Evolutionary conservation across 1,140 invertebrate genomes (phyloP).

Genomic region (Conus betulinus): DNA sequence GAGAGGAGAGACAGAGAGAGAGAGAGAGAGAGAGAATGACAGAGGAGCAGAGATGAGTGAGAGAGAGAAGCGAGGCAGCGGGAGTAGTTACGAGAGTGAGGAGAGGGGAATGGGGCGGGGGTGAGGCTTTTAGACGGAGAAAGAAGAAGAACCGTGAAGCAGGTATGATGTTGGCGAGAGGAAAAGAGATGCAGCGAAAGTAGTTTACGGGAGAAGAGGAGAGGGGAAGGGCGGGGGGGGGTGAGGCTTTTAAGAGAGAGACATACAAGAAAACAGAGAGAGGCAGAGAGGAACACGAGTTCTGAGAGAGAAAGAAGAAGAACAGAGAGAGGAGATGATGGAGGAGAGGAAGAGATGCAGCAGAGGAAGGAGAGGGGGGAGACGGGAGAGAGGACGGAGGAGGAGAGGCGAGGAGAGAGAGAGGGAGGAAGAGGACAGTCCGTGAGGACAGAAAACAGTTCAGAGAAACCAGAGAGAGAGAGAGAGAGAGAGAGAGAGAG

Average conservation of each 20-base stretch:
- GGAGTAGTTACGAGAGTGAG: not conserved
- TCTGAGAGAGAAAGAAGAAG: too few species aligned
- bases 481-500: constrained; percentile 1
- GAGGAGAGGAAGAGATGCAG: too few species aligned
- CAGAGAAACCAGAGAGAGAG: not conserved
- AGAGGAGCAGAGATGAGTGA: not conserved
- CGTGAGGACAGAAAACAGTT: too few species aligned
- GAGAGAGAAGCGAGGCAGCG: not conserved
- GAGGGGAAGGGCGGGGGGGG: too few species aligned
- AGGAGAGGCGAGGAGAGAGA: not conserved
- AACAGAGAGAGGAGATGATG: too few species aligned
- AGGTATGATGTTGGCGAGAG: not conserved
- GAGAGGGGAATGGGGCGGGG: too few species aligned
- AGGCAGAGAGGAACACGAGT: not conserved
- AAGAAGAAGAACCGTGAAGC: not conserved
- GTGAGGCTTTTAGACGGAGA: not conserved
- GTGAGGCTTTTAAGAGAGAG: too few species aligned
- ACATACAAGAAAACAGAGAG: not conserved
- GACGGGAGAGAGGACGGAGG: too few species aligned
- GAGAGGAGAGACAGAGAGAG: not conserved
- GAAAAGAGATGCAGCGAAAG: not conserved
- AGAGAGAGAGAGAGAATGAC: not conserved
- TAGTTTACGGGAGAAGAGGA: too few species aligned
- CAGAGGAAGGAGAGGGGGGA: too few species aligned
- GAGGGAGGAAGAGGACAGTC: not conserved